Conservation (phyloP, 2,113 vertebrate genomes). For the Spheniscus mendiculus region DNA sequence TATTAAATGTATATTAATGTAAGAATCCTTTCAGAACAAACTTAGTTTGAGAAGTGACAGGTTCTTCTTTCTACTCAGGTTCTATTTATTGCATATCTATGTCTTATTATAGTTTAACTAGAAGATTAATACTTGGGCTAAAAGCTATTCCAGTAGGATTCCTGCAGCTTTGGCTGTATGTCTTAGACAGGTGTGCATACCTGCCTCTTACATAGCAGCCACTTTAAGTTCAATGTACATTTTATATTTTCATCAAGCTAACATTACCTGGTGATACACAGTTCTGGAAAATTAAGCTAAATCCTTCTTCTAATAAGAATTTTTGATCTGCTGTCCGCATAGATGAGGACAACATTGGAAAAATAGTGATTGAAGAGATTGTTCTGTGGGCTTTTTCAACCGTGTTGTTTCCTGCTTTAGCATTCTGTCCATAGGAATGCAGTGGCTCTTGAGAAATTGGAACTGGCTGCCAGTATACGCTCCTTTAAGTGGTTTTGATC, state of each 20-base stretch:
- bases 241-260: neutral
- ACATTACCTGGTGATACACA: neutral
- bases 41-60: neutral
- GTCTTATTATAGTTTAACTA: neutral
- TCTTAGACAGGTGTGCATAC: neutral
- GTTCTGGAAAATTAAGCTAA: neutral
- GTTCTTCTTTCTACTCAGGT: neutral
- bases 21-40: neutral
- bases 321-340: neutral
- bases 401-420: neutral
- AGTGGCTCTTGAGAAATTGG: neutral
- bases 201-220: neutral
- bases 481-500: neutral
- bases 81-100: neutral
- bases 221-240: neutral
- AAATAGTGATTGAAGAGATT: neutral
- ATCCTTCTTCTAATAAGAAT: neutral
- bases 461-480: neutral
- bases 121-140: neutral
- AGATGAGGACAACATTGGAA: neutral
- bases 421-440: neutral
- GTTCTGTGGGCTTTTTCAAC: neutral
- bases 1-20: neutral
- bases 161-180: neutral
- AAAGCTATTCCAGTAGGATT: neutral